Percentiles rank a stretch among this genome's conserved stretches.
These are phyloP conservation scores for Felis catus DNA, from an alignment of 2,113 vertebrate species.

Conservation along the genomic window F.catus_Fca126_mat1.0 CM031426.1:38128001-38128500, in stretches of 20 bases:
- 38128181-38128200: not conserved
- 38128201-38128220: not conserved
- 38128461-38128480: not conserved
- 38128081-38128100: not conserved
- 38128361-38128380: not conserved
- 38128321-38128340: not conserved
- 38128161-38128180: not conserved
- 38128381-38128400: not conserved
- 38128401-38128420: not conserved
- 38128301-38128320: not conserved
- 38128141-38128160: not conserved
- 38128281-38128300: not conserved
- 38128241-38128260: not conserved
- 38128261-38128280: not conserved
- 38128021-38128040: too few species aligned
- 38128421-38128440: not conserved
- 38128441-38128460: not conserved
- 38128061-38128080: not conserved
- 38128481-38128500: not conserved
- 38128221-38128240: rapidly evolving
- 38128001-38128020: too few species aligned
- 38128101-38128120: not conserved
- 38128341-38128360: not conserved
- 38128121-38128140: not conserved
- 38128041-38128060: too few species aligned